Conservation (phyloP, 2,797 vertebrate species). For the Rhynchotus rufescens region DNA sequence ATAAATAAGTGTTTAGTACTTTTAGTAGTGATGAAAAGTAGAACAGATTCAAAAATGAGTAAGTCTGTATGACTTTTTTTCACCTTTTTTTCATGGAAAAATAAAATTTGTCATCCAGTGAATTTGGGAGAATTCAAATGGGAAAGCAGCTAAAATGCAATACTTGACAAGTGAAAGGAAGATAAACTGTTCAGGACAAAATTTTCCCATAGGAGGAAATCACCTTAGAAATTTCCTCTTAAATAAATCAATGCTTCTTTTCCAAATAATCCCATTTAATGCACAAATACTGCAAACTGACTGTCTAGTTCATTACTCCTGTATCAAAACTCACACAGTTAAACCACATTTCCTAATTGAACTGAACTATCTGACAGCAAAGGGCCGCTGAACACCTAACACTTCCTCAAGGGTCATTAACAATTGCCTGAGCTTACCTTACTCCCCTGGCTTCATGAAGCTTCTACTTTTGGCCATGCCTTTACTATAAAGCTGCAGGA, state of each 20-base stretch:
- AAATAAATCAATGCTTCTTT: slow-evolving; percentile 18
- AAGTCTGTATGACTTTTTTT: neutral
- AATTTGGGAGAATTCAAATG: neutral
- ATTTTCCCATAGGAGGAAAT: neutral
- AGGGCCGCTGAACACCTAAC: neutral
- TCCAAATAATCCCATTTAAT: slow-evolving; percentile 16
- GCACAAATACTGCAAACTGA: neutral
- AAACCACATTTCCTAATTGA: slow-evolving; percentile 22
- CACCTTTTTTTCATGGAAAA: neutral
- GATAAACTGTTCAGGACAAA: neutral
- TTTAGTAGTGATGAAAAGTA: neutral
- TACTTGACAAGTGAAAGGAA: neutral
- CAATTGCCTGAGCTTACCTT: neutral
- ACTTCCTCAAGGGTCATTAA: neutral
- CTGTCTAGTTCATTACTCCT: neutral
- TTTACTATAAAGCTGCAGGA: neutral
- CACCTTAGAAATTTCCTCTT: slow-evolving; percentile 12
- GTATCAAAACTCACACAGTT: neutral
- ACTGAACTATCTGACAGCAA: neutral
- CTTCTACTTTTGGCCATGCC: neutral
- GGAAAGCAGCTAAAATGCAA: neutral
- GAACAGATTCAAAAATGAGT: neutral
- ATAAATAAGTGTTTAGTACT: neutral
- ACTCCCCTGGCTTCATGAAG: neutral
- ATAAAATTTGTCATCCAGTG: neutral